Percentiles rank a stretch among this genome's conserved stretches.
These are phyloP conservation scores for Chascanopsetta lugubris DNA, from an alignment of 2,113 vertebrate genomes.

Conservation along the genomic window DNA sequence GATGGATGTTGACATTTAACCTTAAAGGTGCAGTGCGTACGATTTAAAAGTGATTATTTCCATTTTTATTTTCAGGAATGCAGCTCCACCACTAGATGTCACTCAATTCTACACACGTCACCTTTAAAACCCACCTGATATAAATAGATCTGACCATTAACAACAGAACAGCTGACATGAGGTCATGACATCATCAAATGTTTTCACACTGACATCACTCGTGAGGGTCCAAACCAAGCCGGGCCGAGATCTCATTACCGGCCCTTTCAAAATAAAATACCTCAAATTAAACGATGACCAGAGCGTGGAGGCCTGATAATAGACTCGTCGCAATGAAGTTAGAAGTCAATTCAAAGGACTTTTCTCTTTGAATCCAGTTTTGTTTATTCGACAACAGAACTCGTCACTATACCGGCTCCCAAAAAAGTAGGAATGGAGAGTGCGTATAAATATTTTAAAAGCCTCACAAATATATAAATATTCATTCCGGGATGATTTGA, in stretches of 20 bases:
- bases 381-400: conserved; percentile 83
- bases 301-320: conserved; percentile 77
- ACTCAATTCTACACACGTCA: too few relatives aligned
- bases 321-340: conserved; percentile 82
- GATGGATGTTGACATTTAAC: too few relatives aligned
- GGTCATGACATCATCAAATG: conserved; percentile 51
- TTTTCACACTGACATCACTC: conserved; percentile 76
- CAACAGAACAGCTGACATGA: neutral
- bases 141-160: too few relatives aligned
- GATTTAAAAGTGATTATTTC: too few relatives aligned
- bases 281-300: conserved; percentile 82
- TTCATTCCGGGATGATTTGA: conserved; percentile 86
- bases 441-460: conserved; percentile 85
- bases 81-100: too few relatives aligned
- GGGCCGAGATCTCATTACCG: conserved; percentile 67
- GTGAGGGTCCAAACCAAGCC: conserved; percentile 66
- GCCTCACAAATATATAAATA: conserved; percentile 87
- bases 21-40: too few relatives aligned
- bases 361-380: conserved; percentile 83
- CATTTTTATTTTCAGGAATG: too few relatives aligned
- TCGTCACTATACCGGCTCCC: conserved; percentile 83
- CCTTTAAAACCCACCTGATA: too few relatives aligned
- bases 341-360: conserved; percentile 83
- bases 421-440: conserved; percentile 77
- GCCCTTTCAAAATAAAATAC: conserved; percentile 75